phyloP scores from a whole-genome alignment of 2,113 vertebrate genomes.

The Copsychus sechellarum region DNA sequence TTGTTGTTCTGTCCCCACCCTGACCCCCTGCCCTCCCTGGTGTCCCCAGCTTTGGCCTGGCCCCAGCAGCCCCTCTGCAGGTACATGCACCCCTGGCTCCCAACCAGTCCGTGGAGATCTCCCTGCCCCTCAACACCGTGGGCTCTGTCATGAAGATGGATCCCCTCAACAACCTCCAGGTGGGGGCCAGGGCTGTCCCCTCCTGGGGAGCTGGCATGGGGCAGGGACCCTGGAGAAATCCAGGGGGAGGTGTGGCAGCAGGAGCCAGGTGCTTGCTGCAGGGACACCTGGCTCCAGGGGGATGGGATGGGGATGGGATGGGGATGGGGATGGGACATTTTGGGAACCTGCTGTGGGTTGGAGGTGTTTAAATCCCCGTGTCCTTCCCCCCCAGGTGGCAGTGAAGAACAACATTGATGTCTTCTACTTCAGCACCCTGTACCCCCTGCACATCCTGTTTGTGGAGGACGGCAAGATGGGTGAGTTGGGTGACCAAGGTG shows the following conservation, averaged over 20 bases:
- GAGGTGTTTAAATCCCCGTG: fast-evolving
- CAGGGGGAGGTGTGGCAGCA: background rate
- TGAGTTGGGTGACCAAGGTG: slow-evolving; percentile 70
- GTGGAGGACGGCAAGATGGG: slow-evolving; percentile 98
- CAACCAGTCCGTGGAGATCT: slow-evolving; percentile 92
- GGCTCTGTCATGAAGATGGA: slow-evolving; percentile 99
- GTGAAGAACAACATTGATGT: slow-evolving; percentile 99
- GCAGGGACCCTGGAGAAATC: background rate
- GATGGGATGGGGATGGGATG: background rate
- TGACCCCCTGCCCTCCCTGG: background rate
- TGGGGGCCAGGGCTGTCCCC: slow-evolving; percentile 27
- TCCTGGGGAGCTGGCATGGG: background rate
- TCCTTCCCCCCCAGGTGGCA: slow-evolving; percentile 80
- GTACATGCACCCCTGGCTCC: slow-evolving; percentile 89
- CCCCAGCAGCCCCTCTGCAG: slow-evolving; percentile 94
- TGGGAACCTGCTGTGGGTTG: fast-evolving
- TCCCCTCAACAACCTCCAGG: slow-evolving; percentile 96
- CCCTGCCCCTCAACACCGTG: slow-evolving; percentile 87
- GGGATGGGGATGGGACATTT: background rate
- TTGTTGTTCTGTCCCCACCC: background rate
- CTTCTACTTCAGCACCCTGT: slow-evolving; percentile 98
- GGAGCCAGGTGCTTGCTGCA: background rate
- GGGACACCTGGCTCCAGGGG: background rate
- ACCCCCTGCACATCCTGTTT: slow-evolving; percentile 94
- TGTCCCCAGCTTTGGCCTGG: slow-evolving; percentile 87